phyloP scores from a whole-genome alignment of 1,140 invertebrate species.

The Sminthurinus signatus region DNA sequence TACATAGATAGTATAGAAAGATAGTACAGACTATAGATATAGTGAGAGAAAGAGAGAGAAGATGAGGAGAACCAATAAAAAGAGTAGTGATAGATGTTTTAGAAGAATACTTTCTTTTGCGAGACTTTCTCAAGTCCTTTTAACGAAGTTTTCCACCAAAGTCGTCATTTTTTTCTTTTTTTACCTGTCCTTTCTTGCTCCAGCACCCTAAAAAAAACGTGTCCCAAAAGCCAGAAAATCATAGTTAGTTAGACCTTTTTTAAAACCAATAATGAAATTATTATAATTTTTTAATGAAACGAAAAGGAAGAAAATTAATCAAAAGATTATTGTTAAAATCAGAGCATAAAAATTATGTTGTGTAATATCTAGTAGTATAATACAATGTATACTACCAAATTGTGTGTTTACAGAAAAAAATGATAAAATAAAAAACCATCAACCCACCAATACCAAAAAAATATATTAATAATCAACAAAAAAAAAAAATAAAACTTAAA shows the following conservation, averaged over 20 bases:
- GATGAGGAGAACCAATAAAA: not conserved
- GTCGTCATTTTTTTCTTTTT: not conserved
- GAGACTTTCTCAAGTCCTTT: not conserved
- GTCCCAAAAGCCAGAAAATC: not conserved
- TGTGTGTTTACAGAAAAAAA: not conserved
- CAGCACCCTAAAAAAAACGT: constrained; percentile 7
- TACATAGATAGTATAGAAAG: not conserved
- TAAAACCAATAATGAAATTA: not conserved
- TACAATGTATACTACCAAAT: not conserved
- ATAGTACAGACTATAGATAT: not conserved
- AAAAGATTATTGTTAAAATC: not conserved
- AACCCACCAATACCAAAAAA: too few relatives aligned
- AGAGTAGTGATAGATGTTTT: not conserved
- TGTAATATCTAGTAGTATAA: not conserved
- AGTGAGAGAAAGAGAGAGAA: not conserved
- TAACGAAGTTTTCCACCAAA: too few relatives aligned
- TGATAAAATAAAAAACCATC: not conserved
- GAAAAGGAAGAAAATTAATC: too few relatives aligned
- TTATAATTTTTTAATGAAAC: too few relatives aligned
- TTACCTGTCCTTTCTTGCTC: not conserved
- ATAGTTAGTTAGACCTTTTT: not conserved
- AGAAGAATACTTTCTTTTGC: not conserved
- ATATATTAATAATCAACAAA: too few relatives aligned
- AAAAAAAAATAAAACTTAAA: not conserved
- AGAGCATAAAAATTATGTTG: not conserved